Conservation (phyloP, 1,140 invertebrate genomes). For the Agraylea sexmaculata region DNA sequence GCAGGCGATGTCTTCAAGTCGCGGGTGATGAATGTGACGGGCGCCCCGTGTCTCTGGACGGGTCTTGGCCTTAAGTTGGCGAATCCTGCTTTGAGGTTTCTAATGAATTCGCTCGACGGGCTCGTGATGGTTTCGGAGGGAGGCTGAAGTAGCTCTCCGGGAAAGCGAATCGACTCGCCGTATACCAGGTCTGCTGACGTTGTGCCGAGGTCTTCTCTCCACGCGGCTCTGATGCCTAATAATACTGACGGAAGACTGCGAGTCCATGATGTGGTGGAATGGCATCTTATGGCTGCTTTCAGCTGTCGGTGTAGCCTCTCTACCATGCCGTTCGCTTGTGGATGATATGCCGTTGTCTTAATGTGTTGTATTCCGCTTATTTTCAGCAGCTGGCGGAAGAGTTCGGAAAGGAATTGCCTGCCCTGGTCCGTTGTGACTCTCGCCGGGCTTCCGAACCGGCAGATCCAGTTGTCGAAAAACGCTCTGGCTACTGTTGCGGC, state of each 20-base stretch:
- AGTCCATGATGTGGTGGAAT: constrained; percentile 23
- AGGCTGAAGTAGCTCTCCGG: too few species aligned
- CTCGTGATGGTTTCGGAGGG: too few species aligned
- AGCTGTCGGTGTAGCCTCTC: constrained; percentile 31
- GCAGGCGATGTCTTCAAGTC: too few species aligned
- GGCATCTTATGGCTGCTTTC: constrained; percentile 28
- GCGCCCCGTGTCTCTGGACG: too few species aligned
- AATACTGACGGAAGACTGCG: constrained; percentile 29
- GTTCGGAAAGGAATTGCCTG: constrained; percentile 23
- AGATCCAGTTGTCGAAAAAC: constrained; percentile 22
- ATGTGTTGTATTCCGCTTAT: constrained; percentile 18
- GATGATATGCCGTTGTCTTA: constrained; percentile 31
- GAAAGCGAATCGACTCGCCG: too few species aligned
- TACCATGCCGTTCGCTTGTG: constrained; percentile 29
- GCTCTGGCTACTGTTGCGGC: constrained; percentile 26
- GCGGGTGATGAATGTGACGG: too few species aligned
- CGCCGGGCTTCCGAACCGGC: constrained; percentile 24
- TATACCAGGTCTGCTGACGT: too few species aligned
- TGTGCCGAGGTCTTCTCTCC: constrained; percentile 28
- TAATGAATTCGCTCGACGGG: too few species aligned
- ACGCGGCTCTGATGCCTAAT: constrained; percentile 26
- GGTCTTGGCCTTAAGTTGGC: too few species aligned
- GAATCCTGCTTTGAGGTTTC: too few species aligned
- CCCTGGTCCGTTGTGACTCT: constrained; percentile 27
- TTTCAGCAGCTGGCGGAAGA: constrained; percentile 16